A percentile compares a stretch with the other conserved stretches of the same genome.
These are phyloP conservation scores for Myiopsitta monachus DNA, from an alignment of 2,113 vertebrate genomes.

Conservation along the genomic window DNA sequence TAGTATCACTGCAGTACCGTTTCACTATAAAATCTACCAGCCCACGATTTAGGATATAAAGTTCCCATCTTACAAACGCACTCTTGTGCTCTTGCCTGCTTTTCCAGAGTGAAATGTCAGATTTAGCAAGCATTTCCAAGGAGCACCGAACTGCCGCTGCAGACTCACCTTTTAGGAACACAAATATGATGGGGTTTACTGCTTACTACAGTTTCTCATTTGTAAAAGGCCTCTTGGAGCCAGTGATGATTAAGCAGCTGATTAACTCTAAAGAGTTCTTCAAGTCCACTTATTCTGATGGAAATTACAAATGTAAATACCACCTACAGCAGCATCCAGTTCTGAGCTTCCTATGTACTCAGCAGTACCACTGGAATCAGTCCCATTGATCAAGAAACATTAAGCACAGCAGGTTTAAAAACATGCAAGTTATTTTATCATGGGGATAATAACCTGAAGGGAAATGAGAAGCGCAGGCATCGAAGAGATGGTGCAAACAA, in stretches of 20 bases:
- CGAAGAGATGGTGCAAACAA: not conserved
- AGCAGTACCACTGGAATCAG: not conserved
- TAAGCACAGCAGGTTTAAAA: not conserved
- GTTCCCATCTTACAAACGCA: not conserved
- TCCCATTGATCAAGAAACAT: not conserved
- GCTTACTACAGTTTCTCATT: not conserved
- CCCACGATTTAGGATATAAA: accelerated
- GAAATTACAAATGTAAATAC: not conserved
- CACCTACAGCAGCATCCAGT: not conserved
- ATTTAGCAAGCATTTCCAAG: not conserved
- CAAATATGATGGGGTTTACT: not conserved
- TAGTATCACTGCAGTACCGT: accelerated
- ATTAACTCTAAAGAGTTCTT: not conserved
- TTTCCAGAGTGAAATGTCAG: not conserved
- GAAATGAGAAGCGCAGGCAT: not conserved
- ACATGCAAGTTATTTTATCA: accelerated
- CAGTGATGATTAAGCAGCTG: not conserved
- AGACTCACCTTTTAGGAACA: not conserved
- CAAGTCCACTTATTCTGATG: not conserved
- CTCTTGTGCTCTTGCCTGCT: accelerated
- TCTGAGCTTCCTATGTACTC: not conserved
- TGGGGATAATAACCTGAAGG: not conserved
- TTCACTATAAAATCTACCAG: not conserved
- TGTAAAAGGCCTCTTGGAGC: not conserved
- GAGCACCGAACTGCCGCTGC: not conserved